Base-by-base conservation (phyloP, 2,797 vertebrate species). In the Chelmon rostratus region DNA sequence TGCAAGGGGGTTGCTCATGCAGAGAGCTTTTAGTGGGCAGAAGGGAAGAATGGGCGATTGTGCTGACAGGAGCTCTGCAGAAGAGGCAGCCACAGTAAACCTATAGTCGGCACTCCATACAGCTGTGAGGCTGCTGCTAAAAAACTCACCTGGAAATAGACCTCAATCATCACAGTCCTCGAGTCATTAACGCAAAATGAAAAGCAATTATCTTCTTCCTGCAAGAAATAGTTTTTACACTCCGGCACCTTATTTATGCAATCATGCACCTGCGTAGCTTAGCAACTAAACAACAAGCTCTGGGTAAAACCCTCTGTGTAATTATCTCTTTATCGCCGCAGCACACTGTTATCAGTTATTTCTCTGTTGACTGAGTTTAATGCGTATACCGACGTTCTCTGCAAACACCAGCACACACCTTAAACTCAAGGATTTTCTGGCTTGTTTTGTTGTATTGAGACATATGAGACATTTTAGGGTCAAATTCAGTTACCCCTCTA, bases 281-380 rank as follows among this genome's bases (percentile, higher is more conserved):
- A 68, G 89, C 90, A 93, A 88, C 88, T 64, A 65, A 88, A 89
- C 82, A 88, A 85, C 76, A 86, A 76, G 83, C 84, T 84, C 76
- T 52, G 78, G 66, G 74, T 83, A 78, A 89, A 89, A 47, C 56
- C 52, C 84, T 82, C 1, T 0, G 67, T 73, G 71, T 88, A 92
- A 93, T 92, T 91, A 91, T 90, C 83, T 84, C 85, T 86, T 85
- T 79, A 91, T 89, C 64, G 28, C 71, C 18, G 28, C 76, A 37
- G 76, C 69, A 37, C 46, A 64, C 46, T 67, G 53, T 81, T 72
- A 79, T 74, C 81, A 38, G 37, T 81, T 76, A 74, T 89, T 85
- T 81, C 76, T 82, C 85, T 54, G 18, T 56, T 74, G 76, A 79
- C 82, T 82, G 81, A 72, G 52, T 89, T 83, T 50, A 82, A 65